These are phyloP conservation scores for Colostygia pectinataria DNA, from an alignment of 2,888 invertebrate species.

Conservation along the genomic window DNA sequence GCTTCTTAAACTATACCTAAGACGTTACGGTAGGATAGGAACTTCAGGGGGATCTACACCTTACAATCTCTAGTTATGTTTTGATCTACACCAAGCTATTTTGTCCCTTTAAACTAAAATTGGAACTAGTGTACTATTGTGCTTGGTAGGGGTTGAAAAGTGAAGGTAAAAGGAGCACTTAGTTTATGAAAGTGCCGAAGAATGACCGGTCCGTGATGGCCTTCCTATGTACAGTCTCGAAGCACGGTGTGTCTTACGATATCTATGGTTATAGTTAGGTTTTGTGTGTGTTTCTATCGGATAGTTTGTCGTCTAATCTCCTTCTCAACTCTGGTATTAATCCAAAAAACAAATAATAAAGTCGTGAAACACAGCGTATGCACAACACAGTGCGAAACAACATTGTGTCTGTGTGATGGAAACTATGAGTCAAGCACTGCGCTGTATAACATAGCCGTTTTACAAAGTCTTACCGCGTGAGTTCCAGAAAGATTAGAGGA, in stretches of 20 bases:
- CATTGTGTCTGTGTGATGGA: background rate
- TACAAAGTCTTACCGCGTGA: conserved; percentile 12
- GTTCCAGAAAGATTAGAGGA: conserved; percentile 45
- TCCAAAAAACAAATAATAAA: background rate
- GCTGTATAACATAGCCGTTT: background rate
- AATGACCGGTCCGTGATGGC: conserved; percentile 44
- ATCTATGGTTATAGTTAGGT: conserved; percentile 79
- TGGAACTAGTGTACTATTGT: conserved; percentile 54
- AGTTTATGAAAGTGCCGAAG: conserved; percentile 32
- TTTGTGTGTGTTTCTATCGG: conserved; percentile 50
- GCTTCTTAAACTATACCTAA: conserved; percentile 60
- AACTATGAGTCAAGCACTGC: background rate
- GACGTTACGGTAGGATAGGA: conserved; percentile 55
- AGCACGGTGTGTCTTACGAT: conserved; percentile 77
- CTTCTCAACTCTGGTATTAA: conserved; percentile 19
- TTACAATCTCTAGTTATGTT: conserved; percentile 62
- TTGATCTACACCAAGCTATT: conserved; percentile 73
- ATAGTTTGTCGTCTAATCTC: conserved; percentile 59
- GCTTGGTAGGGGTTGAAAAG: conserved; percentile 53
- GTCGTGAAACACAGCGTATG: background rate
- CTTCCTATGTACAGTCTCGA: conserved; percentile 60
- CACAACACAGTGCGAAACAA: background rate
- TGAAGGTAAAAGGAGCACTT: conserved; percentile 52
- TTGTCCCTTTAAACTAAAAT: conserved; percentile 49
- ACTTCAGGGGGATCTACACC: conserved; percentile 61